Conservation (phyloP, 2,797 vertebrate species). For the Phalanger gymnotis region DNA sequence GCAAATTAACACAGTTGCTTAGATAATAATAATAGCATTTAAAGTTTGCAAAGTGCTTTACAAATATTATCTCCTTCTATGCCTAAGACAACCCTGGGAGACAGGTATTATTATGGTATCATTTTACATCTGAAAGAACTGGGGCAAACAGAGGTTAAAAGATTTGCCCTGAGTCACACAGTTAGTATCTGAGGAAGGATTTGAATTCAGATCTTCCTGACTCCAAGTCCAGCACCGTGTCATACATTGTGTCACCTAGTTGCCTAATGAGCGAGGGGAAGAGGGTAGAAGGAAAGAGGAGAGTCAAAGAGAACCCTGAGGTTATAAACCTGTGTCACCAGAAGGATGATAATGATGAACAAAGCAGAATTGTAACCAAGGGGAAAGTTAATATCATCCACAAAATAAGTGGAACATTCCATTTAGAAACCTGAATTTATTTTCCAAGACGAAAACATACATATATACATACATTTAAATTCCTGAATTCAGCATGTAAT, state of each 20-base stretch:
- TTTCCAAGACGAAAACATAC: neutral
- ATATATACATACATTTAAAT: neutral
- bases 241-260: neutral
- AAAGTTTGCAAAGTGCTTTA: neutral
- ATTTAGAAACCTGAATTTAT: neutral
- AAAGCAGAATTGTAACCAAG: neutral
- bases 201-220: neutral
- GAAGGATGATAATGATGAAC: neutral
- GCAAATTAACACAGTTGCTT: neutral
- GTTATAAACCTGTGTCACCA: neutral
- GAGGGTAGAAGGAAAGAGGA: neutral
- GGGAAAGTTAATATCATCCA: neutral
- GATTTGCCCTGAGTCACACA: neutral
- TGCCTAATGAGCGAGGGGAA: neutral
- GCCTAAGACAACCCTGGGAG: neutral
- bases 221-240: neutral
- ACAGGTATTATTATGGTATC: too few species aligned
- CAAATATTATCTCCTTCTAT: neutral
- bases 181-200: neutral
- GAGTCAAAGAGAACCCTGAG: neutral
- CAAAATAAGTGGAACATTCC: neutral
- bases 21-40: neutral
- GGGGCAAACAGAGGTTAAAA: neutral
- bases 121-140: neutral
- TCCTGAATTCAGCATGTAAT: neutral